Evolutionary conservation across 2,113 vertebrate genomes (phyloP).

Genomic region (Epinephelus moara): DNA sequence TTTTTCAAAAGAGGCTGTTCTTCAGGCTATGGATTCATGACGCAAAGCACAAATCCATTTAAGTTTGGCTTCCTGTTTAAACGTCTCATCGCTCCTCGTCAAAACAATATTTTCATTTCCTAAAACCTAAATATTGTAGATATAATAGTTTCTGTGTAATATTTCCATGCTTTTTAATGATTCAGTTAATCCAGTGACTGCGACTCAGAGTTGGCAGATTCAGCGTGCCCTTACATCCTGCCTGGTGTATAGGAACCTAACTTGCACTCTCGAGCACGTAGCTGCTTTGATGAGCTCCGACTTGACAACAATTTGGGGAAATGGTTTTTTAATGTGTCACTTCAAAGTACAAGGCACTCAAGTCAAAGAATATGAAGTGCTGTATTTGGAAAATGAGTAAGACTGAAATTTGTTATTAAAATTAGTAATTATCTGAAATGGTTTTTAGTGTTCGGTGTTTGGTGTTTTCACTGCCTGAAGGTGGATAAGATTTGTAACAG

Average conservation of each 20-base stretch:
- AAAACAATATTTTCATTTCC: slow-evolving; percentile 33
- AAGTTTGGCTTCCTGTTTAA: slow-evolving; percentile 48
- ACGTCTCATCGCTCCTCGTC: slow-evolving; percentile 27
- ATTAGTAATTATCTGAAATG: slow-evolving; percentile 1
- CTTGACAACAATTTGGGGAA: slow-evolving; percentile 27
- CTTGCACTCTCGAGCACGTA: slow-evolving; percentile 16
- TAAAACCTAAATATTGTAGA: slow-evolving; percentile 39
- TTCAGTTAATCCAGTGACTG: slow-evolving; percentile 38
- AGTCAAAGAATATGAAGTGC: slow-evolving; percentile 25
- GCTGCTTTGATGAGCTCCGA: slow-evolving; percentile 15
- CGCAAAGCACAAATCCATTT: slow-evolving; percentile 60
- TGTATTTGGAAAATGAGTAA: slow-evolving; percentile 23
- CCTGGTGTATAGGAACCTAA: slow-evolving; percentile 15
- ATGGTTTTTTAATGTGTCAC: slow-evolving; percentile 23
- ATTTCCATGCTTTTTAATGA: slow-evolving; percentile 49
- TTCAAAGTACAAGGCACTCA: slow-evolving; percentile 43
- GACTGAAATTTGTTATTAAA: slow-evolving; percentile 5
- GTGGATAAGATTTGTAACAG: not conserved
- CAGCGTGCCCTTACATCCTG: not conserved
- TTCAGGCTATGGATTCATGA: slow-evolving; percentile 64
- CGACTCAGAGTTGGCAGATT: slow-evolving; percentile 35
- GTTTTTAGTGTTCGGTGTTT: not conserved
- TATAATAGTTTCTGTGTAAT: slow-evolving; percentile 25
- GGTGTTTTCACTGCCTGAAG: slow-evolving; percentile 12
- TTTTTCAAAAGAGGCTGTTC: slow-evolving; percentile 65